Percentiles rank a stretch among this genome's conserved stretches.
These are phyloP conservation scores for Rhabditoides inermis DNA, from an alignment of 2,888 invertebrate species.

Conservation along the genomic window DNA sequence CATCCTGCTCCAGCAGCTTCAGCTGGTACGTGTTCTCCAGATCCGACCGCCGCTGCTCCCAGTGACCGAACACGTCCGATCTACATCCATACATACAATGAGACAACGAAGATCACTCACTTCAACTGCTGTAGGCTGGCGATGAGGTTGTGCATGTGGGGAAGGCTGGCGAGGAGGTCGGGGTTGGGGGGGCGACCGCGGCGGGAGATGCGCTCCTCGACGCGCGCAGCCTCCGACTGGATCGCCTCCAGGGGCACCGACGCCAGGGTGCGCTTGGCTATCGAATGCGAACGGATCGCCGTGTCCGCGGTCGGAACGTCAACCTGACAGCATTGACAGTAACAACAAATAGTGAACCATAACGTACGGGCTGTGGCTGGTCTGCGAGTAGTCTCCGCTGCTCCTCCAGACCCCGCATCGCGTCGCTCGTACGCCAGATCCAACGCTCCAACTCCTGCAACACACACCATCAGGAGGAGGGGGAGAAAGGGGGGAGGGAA, in stretches of 20 bases:
- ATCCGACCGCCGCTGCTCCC: constrained; percentile 88
- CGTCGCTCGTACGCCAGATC: constrained; percentile 85
- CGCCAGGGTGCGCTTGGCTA: no score
- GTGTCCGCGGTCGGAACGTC: no score
- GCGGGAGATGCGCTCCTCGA: constrained; percentile 8
- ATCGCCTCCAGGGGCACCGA: no score
- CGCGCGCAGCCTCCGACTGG: no score
- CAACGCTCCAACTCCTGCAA: constrained; percentile 79
- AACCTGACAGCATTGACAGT: no score
- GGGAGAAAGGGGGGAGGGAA: not conserved
- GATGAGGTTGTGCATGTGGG: constrained; percentile 54
- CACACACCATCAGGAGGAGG: not conserved
- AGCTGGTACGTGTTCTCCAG: constrained; percentile 92
- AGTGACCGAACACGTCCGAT: constrained; percentile 80
- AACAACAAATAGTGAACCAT: no score
- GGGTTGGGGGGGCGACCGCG: constrained; percentile 56
- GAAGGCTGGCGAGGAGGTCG: constrained; percentile 59
- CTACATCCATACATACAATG: no score
- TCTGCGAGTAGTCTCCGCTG: no score
- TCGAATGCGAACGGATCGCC: no score
- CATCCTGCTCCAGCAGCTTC: constrained; percentile 88
- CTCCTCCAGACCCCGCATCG: constrained; percentile 21
- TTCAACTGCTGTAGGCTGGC: constrained; percentile 23
- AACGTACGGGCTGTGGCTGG: no score
- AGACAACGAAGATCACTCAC: no score